Percentiles rank a stretch among this genome's conserved stretches.
Evolutionary conservation across 2,888 invertebrate genomes (phyloP).

Genomic region (Rhingia campestris): DNA sequence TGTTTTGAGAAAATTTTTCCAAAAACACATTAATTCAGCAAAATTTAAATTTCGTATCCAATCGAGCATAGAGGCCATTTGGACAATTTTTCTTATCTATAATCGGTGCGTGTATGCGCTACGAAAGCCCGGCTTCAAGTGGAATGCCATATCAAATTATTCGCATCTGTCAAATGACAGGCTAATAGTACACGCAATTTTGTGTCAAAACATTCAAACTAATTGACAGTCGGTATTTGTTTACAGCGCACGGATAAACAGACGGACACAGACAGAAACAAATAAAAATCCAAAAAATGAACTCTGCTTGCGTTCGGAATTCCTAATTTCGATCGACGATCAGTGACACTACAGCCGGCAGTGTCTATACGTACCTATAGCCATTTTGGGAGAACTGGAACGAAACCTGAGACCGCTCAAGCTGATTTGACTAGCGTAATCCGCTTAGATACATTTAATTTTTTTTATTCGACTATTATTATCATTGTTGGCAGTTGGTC

Average conservation of each 20-base stretch:
- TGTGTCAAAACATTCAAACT: slow-evolving; percentile 40
- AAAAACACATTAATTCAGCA: slow-evolving; percentile 11
- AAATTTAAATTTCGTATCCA: slow-evolving; percentile 42
- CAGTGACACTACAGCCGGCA: neutral
- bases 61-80: slow-evolving; percentile 29
- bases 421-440: slow-evolving; percentile 25
- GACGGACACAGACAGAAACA: neutral
- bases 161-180: slow-evolving; percentile 46
- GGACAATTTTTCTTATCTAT: slow-evolving; percentile 22
- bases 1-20: neutral
- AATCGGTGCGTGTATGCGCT: slow-evolving; percentile 22
- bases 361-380: neutral
- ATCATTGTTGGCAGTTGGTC: neutral
- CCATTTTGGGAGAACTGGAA: slow-evolving; percentile 10
- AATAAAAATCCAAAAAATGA: neutral
- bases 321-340: slow-evolving; percentile 13
- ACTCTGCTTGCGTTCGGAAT: neutral
- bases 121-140: slow-evolving; percentile 15
- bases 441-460: slow-evolving; percentile 8
- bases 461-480: neutral
- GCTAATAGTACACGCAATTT: slow-evolving; percentile 24
- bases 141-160: slow-evolving; percentile 41
- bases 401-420: slow-evolving; percentile 22
- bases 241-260: slow-evolving; percentile 25
- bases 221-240: slow-evolving; percentile 53